phyloP scores from a whole-genome alignment of 2,113 vertebrate genomes.

The Noturus placidus region DNA sequence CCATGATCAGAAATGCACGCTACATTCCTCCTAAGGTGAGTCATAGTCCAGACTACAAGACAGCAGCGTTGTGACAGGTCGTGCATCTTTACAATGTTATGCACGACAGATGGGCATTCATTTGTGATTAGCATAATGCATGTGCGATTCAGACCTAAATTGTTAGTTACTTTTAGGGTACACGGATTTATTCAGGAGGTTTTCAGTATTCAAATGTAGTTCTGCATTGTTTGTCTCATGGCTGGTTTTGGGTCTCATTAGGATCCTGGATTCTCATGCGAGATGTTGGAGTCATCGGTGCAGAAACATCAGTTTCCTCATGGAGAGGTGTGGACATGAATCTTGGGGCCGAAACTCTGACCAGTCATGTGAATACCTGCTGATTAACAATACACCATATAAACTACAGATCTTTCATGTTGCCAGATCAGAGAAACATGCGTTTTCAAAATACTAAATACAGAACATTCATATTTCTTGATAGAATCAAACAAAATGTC shows the following conservation, averaged over 20 bases:
- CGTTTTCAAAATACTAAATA: neutral
- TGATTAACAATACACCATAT: neutral
- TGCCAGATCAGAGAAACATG: neutral
- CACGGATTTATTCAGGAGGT: neutral
- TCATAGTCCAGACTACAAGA: neutral
- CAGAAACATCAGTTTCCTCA: constrained; percentile 74
- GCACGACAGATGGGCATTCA: neutral
- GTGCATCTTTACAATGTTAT: neutral
- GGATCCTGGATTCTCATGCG: constrained; percentile 82
- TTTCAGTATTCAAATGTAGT: neutral
- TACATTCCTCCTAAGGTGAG: constrained; percentile 80
- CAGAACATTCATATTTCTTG: neutral
- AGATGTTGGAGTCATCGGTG: constrained; percentile 81
- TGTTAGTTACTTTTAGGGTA: neutral
- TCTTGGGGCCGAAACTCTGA: constrained; percentile 2
- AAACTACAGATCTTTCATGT: neutral
- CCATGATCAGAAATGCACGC: constrained; percentile 71
- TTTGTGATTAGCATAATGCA: neutral
- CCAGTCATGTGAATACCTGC: neutral
- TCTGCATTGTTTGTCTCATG: neutral
- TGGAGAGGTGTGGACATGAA: constrained; percentile 75
- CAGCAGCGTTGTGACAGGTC: neutral
- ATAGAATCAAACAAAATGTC: too few species aligned
- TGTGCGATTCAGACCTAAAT: neutral
- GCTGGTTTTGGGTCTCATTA: constrained; percentile 45